Percentiles rank a stretch among this genome's conserved stretches.
Evolutionary conservation across 1,140 invertebrate species (phyloP).

Genomic region (Tetragnatha versicolor): DNA sequence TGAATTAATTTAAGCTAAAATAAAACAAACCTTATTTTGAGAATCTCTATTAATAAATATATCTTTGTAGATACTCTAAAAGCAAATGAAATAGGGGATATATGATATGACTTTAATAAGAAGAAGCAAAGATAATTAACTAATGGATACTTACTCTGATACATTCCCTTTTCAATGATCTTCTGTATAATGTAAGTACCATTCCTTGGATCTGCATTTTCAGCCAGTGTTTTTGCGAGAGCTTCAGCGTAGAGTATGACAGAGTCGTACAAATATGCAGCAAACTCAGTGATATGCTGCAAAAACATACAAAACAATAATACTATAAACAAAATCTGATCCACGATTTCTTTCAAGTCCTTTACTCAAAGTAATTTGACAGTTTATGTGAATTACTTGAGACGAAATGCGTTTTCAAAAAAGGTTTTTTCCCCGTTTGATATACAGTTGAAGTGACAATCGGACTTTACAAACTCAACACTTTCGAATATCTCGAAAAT

Average conservation of each 20-base stretch:
- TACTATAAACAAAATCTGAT: background rate
- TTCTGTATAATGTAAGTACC: slow-evolving; percentile 65
- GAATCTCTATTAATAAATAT: too few relatives aligned
- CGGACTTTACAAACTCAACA: too few relatives aligned
- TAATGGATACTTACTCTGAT: slow-evolving; percentile 55
- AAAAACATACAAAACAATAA: slow-evolving; percentile 59
- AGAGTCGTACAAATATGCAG: slow-evolving; percentile 96
- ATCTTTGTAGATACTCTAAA: too few relatives aligned
- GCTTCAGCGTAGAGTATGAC: slow-evolving; percentile 90
- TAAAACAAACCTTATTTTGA: too few relatives aligned
- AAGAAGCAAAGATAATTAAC: background rate
- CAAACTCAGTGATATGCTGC: slow-evolving; percentile 87
- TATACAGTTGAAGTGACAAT: too few relatives aligned
- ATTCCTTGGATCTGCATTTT: slow-evolving; percentile 60
- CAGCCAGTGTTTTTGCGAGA: slow-evolving; percentile 74
- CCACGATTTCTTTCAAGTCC: background rate
- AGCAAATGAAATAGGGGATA: too few relatives aligned
- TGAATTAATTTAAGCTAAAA: too few relatives aligned
- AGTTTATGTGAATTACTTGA: background rate
- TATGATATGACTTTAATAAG: background rate
- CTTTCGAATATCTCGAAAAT: too few relatives aligned
- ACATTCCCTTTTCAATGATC: slow-evolving; percentile 58
- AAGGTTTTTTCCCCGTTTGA: background rate
- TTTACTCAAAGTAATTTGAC: background rate
- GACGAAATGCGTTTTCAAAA: background rate